Evolutionary conservation across 1,140 invertebrate genomes (phyloP), one percentile per base, ranked within the genome.

Genomic region (Leptonema lineaticorne): DNA sequence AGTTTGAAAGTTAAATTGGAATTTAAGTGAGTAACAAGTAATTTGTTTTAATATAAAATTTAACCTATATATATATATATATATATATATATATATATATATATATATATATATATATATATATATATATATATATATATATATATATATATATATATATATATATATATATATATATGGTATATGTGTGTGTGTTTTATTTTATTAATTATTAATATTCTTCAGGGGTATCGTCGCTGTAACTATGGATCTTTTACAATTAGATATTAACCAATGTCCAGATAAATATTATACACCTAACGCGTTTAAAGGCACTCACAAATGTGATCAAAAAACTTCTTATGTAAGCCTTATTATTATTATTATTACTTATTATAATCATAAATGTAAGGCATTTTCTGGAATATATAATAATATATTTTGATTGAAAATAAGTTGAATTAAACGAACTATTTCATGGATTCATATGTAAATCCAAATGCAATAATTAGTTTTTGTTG

Each of bases 191-290:
- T n/a, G n/a, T n/a, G n/a, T n/a, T 50, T 50, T 11, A 9, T 50
- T 58, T 9, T n/a, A 45, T 46, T 57, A 59, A 29, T 48, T n/a
- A 67, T n/a, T n/a, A n/a, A n/a, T 68, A 69, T 72, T 58, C 71
- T 90, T 73, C 83, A 97, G 95, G 79, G 97, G 97, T 75, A 92
- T 94, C 67, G 94, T 98, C 9, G 89, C 92, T 69, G 95, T 98
- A 18, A 94, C 94, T 29, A 94, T 98, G 88, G 87, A 93, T 76
- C 84, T 98, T 72, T 78, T 92, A 75, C 89, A 94, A 75, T 81
- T 99, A 74, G 95, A 98, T 79, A 91, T 98, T 22, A 96, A 97
- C 78, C 96, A 98, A 81, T 99, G 96, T 77, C 92, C 95, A 30
- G 90, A 92, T 78, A 87, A 90, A 77, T 95, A 91, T 79, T 91